phyloP scores from a whole-genome alignment of 2,113 vertebrate species.

The Hemibates koningsi region DNA sequence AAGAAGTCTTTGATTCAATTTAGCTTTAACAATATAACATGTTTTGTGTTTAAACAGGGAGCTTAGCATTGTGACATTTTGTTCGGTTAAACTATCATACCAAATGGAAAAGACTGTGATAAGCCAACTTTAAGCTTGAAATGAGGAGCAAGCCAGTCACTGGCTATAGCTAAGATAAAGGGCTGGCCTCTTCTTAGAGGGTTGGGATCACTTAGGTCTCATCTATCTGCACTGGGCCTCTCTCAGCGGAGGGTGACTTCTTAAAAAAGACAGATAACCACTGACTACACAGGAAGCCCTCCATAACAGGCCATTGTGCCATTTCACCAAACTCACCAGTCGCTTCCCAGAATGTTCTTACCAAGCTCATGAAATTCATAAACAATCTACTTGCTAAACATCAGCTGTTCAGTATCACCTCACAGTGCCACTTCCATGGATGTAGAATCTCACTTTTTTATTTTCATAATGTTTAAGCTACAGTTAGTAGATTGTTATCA shows the following conservation, averaged over 20 bases:
- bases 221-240: not conserved
- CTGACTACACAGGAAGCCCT: not conserved
- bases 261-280: not conserved
- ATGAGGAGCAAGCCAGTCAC: not conserved
- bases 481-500: not conserved
- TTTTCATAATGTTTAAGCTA: not conserved
- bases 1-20: not conserved
- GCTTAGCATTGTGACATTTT: not conserved
- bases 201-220: not conserved
- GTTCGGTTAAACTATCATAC: not conserved
- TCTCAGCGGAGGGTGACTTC: not conserved
- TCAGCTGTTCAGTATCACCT: not conserved
- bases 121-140: not conserved
- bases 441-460: not conserved
- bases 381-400: not conserved
- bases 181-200: not conserved
- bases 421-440: not conserved
- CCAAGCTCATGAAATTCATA: not conserved
- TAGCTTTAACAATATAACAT: not conserved
- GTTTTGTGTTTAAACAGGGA: not conserved
- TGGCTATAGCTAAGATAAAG: not conserved
- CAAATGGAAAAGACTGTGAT: not conserved
- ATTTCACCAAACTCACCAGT: not conserved
- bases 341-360: not conserved
- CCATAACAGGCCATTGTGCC: not conserved